Evolutionary conservation across 2,113 vertebrate species (phyloP).

Genomic region (Gulo gulo): DNA sequence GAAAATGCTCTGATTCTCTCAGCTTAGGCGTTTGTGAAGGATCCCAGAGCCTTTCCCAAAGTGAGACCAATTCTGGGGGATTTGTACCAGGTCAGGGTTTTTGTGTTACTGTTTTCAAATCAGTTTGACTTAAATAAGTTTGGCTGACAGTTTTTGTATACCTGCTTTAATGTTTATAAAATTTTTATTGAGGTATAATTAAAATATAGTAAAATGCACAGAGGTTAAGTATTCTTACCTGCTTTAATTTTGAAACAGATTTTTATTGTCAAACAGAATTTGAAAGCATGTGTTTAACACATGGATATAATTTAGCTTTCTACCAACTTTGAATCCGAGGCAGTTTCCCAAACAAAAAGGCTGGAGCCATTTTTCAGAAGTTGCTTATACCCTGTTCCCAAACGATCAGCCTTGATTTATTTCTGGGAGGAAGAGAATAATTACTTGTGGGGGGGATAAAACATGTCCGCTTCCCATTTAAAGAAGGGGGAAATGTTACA

Average conservation of each 20-base stretch:
- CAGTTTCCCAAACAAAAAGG: slow-evolving; percentile 78
- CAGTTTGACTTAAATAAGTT: slow-evolving; percentile 77
- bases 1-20: slow-evolving; percentile 81
- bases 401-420: slow-evolving; percentile 64
- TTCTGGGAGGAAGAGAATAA: slow-evolving; percentile 60
- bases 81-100: slow-evolving; percentile 79
- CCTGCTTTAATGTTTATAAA: slow-evolving; percentile 78
- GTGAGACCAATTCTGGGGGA: slow-evolving; percentile 72
- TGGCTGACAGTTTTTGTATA: slow-evolving; percentile 74
- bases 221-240: slow-evolving; percentile 79
- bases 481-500: slow-evolving; percentile 18
- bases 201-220: slow-evolving; percentile 73
- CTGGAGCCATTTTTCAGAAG: slow-evolving; percentile 69
- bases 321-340: slow-evolving; percentile 78
- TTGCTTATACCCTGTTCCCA: slow-evolving; percentile 48
- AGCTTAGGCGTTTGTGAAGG: slow-evolving; percentile 78
- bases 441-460: slow-evolving; percentile 54
- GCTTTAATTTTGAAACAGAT: slow-evolving; percentile 75
- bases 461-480: slow-evolving; percentile 70
- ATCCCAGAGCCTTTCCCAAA: slow-evolving; percentile 82
- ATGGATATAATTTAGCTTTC: slow-evolving; percentile 78
- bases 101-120: slow-evolving; percentile 73
- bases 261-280: slow-evolving; percentile 74
- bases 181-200: slow-evolving; percentile 75
- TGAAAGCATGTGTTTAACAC: slow-evolving; percentile 74